Conservation (phyloP, 2,888 invertebrate species). For the Pristionchus fissidentatus region DNA sequence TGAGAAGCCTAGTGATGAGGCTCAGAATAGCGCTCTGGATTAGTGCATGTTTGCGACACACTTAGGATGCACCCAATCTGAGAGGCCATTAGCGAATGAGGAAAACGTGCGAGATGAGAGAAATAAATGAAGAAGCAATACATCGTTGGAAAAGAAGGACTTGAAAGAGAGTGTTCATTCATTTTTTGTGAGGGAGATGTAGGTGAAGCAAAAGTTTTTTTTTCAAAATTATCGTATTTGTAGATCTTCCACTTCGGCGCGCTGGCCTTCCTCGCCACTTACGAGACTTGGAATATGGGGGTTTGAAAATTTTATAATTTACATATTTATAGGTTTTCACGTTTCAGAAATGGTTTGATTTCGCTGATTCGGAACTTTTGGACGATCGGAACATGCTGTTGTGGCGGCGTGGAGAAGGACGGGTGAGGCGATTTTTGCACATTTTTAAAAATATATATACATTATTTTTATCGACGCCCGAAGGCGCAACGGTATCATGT, state of each 20-base stretch:
- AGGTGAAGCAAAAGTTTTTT: too few relatives aligned
- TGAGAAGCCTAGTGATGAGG: too few relatives aligned
- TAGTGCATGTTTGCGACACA: too few relatives aligned
- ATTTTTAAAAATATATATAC: background rate
- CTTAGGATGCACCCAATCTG: too few relatives aligned
- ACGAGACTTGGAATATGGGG: background rate
- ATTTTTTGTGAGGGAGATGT: too few relatives aligned
- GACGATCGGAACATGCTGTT: conserved; percentile 3
- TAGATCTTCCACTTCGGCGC: conserved; percentile 1
- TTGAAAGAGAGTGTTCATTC: too few relatives aligned
- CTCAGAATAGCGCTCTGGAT: too few relatives aligned
- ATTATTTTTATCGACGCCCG: background rate
- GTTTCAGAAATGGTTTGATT: background rate
- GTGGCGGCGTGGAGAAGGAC: conserved; percentile 6
- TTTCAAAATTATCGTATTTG: too few relatives aligned
- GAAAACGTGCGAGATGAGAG: too few relatives aligned
- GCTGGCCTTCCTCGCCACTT: background rate
- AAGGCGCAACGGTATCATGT: background rate
- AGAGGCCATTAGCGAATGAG: too few relatives aligned
- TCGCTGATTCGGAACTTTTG: background rate
- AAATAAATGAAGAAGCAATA: too few relatives aligned
- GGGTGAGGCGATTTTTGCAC: background rate
- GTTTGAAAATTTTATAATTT: background rate
- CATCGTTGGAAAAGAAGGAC: too few relatives aligned
- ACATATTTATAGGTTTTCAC: background rate